Evolutionary conservation across 1,140 invertebrate genomes (phyloP), one percentile per base, ranked within the genome.

Genomic region (Formica selysi): DNA sequence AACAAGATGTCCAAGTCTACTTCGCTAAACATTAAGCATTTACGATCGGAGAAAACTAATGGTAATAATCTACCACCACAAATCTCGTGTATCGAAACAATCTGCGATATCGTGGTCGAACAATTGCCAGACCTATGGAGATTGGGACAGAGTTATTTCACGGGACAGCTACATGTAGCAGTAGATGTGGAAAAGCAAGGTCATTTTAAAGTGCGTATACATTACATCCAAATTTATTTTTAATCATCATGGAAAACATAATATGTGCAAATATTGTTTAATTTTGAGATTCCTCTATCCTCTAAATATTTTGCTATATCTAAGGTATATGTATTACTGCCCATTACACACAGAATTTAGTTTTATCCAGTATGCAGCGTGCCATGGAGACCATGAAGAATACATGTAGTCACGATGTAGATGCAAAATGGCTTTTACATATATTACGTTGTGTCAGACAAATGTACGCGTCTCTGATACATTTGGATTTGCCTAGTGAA

Each of bases 81-180:
- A 88, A 96, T 98, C 11, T 93, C 96, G 65, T 98, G 97, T 94
- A 95, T 98, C 10, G 97, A 98, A 94, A 96, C 97, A 87, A 94
- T 98, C 54, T 97, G 96, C 78, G 96, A 97, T 41, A 95, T 97
- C 64, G 95, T 98, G 61, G 96, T 96, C 13, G 95, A 97, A 85
- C 96, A 97, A 70, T 96, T 98, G 87, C 98, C 98, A 0, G 97
- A 98, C 94, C 95, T 99, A 11, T 98, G 98, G 98, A 97, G 97
- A 94, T 95, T 99, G 3, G 98, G 98, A 3, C 98, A 98, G 93
- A 97, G 97, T 71, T 99, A 99, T 94, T 98, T 99, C 92, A 97
- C 96, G 16, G 98, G 98, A 3, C 98, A 98, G 91, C 93, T 99
- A 13, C 96, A 97, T 87, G 96, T 97, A 1, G 96, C 96, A 80